Conservation (phyloP, 2,888 invertebrate genomes). For the Drosophila lutescens region DNA sequence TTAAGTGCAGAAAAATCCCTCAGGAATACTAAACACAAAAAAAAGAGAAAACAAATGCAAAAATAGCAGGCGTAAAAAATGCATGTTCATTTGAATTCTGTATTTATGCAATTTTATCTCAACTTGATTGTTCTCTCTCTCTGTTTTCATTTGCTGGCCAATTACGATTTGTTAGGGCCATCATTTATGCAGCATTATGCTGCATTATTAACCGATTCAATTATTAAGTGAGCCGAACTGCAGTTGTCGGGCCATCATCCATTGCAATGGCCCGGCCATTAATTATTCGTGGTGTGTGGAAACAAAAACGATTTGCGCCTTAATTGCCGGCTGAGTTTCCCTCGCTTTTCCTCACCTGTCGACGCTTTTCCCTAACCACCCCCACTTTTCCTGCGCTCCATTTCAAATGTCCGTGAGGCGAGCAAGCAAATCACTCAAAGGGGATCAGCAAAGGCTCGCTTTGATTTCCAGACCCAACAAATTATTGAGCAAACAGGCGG, state of each 20-base stretch:
- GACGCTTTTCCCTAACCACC: not conserved
- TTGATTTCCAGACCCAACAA: constrained; percentile 55
- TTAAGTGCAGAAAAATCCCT: not conserved
- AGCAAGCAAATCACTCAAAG: constrained; percentile 62
- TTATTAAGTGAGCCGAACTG: constrained; percentile 36
- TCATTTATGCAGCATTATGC: constrained; percentile 50
- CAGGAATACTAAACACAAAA: not conserved
- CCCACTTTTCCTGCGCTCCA: constrained; percentile 6
- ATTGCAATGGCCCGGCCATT: constrained; percentile 26
- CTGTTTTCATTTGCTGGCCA: constrained; percentile 22
- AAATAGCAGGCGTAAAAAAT: not conserved
- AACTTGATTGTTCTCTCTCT: not conserved
- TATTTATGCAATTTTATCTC: constrained; percentile 22
- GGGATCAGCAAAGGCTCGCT: constrained; percentile 51
- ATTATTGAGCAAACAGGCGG: constrained; percentile 46
- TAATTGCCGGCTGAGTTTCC: constrained; percentile 45
- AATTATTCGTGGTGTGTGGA: constrained; percentile 31
- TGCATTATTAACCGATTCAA: constrained; percentile 57
- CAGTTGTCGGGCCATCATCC: constrained; percentile 17
- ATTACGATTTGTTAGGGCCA: constrained; percentile 40
- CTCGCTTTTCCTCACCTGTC: constrained; percentile 39
- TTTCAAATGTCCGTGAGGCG: constrained; percentile 44
- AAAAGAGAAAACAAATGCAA: not conserved
- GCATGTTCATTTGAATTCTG: constrained; percentile 15
- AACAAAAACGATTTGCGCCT: constrained; percentile 45